A percentile compares a stretch with the other conserved stretches of the same genome.
Conservation (phyloP, 2,797 vertebrate species). For the Enteromius anoplus region DNA sequence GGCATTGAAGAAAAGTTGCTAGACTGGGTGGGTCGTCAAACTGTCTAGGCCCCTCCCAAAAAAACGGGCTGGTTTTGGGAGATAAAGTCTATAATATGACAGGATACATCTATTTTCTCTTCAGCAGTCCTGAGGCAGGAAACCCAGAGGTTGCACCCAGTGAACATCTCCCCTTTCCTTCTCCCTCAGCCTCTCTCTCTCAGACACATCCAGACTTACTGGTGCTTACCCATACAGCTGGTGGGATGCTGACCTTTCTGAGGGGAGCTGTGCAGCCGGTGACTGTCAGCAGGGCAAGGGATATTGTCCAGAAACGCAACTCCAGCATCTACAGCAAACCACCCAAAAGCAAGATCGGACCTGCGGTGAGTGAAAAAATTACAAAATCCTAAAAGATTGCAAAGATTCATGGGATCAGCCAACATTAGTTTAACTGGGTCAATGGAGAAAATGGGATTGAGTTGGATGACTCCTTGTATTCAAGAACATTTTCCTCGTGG, state of each 20-base stretch:
- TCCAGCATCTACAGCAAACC: conserved; percentile 78
- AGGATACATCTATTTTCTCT: conserved; percentile 39
- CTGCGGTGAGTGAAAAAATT: conserved; percentile 73
- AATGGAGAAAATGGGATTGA: background rate
- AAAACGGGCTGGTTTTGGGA: conserved; percentile 45
- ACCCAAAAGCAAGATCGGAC: conserved; percentile 74
- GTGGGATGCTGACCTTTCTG: conserved; percentile 58
- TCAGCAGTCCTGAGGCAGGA: conserved; percentile 50
- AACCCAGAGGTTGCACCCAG: conserved; percentile 45
- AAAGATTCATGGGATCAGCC: background rate
- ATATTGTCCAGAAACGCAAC: conserved; percentile 58
- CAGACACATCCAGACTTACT: conserved; percentile 16
- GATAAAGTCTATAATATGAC: conserved; percentile 48
- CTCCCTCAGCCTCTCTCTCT: conserved; percentile 20
- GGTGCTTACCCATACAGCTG: conserved; percentile 24
- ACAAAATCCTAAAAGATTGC: background rate
- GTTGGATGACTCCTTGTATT: background rate
- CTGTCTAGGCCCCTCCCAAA: conserved; percentile 56
- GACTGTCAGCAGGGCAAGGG: conserved; percentile 49
- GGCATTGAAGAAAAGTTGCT: conserved; percentile 9
- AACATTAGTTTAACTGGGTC: conserved; percentile 6
- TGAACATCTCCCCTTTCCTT: conserved; percentile 28
- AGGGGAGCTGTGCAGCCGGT: conserved; percentile 50
- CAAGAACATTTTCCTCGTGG: background rate
- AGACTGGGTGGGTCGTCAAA: background rate